Evolutionary conservation across 2,113 vertebrate genomes (phyloP).

Genomic region (Asarcornis scutulata): DNA sequence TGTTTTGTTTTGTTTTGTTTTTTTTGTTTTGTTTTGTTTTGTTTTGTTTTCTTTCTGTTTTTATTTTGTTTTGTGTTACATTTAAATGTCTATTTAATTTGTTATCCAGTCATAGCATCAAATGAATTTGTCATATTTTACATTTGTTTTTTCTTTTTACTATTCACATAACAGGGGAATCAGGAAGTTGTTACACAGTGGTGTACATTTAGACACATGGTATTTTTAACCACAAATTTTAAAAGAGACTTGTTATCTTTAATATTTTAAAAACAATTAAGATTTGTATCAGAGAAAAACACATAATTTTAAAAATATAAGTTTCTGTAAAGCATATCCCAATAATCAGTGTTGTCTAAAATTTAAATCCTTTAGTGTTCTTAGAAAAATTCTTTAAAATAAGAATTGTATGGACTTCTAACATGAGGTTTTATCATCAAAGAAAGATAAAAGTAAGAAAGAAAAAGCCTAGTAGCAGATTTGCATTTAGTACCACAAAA

Average conservation of each 20-base stretch:
- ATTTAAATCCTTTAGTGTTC: constrained; percentile 9
- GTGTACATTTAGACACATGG: background rate
- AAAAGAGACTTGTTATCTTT: constrained; percentile 12
- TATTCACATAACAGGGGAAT: background rate
- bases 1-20: no score
- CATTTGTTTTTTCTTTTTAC: background rate
- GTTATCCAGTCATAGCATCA: background rate
- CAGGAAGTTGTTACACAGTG: background rate
- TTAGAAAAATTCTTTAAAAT: constrained; percentile 2
- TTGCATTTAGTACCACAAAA: background rate
- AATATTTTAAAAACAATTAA: constrained; percentile 31
- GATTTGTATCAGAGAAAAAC: constrained; percentile 12
- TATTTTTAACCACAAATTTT: constrained; percentile 29
- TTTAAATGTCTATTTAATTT: background rate
- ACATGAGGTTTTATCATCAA: constrained; percentile 15
- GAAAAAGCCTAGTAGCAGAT: background rate
- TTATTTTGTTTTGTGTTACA: background rate
- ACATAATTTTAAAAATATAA: constrained; percentile 30
- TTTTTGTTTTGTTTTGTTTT: background rate
- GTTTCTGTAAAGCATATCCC: constrained; percentile 7
- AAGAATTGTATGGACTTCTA: constrained; percentile 9
- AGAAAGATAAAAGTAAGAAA: background rate
- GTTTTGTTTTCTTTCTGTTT: accelerated
- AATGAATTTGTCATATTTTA: background rate
- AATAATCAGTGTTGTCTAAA: constrained; percentile 14